Conservation (phyloP, 1,140 invertebrate species). For the Eubasilissa regina region DNA sequence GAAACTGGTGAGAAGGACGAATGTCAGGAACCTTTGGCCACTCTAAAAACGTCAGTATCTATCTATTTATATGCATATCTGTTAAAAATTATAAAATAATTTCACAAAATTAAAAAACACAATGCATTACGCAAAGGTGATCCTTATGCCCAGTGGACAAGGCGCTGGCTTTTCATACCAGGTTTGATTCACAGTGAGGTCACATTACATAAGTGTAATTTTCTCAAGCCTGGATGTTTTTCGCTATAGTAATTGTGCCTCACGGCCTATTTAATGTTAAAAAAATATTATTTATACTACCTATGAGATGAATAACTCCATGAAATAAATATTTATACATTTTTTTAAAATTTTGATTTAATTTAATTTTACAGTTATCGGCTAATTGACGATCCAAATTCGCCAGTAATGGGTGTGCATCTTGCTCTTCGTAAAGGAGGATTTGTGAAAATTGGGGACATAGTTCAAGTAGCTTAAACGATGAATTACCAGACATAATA, state of each 20-base stretch:
- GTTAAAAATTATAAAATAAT: too few species aligned
- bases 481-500: not conserved
- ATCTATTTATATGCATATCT: conserved; percentile 12
- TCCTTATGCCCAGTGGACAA: too few species aligned
- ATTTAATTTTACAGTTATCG: conserved; percentile 53
- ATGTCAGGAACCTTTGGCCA: conserved; percentile 71
- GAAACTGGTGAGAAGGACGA: conserved; percentile 69
- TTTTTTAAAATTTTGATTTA: not conserved
- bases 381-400: conserved; percentile 48
- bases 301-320: too few species aligned
- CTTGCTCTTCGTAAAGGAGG: conserved; percentile 48
- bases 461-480: conserved; percentile 35
- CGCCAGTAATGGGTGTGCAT: conserved; percentile 56
- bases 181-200: too few species aligned
- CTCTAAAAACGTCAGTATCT: conserved; percentile 62
- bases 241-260: too few species aligned
- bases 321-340: too few species aligned
- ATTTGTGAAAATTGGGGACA: conserved; percentile 47
- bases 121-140: too few species aligned
- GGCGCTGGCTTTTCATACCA: too few species aligned
- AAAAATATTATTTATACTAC: too few species aligned
- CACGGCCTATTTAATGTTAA: too few species aligned
- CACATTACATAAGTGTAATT: too few species aligned
- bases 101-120: conserved; percentile 13
- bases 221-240: too few species aligned